These are phyloP conservation scores for Casuarius casuarius DNA, from an alignment of 2,113 vertebrate species.

Conservation along the genomic window DNA sequence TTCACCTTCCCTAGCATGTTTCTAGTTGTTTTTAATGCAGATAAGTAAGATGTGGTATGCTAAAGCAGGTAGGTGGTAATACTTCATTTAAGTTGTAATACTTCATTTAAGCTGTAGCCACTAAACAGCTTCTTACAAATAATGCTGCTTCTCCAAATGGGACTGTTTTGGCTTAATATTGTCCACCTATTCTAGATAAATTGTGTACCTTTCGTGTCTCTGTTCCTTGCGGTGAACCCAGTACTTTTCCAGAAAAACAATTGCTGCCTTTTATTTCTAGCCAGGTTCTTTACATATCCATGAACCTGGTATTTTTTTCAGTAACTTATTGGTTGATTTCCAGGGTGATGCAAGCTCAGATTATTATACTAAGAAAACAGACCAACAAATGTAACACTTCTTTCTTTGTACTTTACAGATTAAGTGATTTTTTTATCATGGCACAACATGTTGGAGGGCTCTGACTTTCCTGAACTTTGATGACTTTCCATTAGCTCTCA, in stretches of 20 bases:
- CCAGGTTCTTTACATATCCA: not conserved
- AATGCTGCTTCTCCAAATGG: not conserved
- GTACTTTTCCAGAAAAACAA: not conserved
- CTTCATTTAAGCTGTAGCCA: not conserved
- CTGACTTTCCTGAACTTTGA: not conserved
- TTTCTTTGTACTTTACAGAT: not conserved
- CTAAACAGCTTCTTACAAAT: not conserved
- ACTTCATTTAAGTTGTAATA: not conserved
- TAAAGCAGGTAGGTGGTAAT: not conserved
- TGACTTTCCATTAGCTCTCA: not conserved
- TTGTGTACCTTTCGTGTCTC: not conserved
- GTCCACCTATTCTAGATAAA: not conserved
- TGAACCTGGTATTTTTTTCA: not conserved
- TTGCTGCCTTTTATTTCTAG: not conserved
- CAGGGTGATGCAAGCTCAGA: not conserved
- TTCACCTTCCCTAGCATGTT: not conserved
- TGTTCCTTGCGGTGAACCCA: not conserved
- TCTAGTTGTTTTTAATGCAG: not conserved
- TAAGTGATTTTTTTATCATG: not conserved
- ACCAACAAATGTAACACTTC: not conserved
- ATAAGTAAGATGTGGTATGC: not conserved
- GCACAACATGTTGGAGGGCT: not conserved
- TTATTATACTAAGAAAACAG: not conserved
- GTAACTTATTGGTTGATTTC: not conserved
- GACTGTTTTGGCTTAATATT: not conserved